These are phyloP conservation scores for Chiridota heheva DNA, from an alignment of 35 echinoderm and acorn worm genomes.

Conservation along the genomic window DNA sequence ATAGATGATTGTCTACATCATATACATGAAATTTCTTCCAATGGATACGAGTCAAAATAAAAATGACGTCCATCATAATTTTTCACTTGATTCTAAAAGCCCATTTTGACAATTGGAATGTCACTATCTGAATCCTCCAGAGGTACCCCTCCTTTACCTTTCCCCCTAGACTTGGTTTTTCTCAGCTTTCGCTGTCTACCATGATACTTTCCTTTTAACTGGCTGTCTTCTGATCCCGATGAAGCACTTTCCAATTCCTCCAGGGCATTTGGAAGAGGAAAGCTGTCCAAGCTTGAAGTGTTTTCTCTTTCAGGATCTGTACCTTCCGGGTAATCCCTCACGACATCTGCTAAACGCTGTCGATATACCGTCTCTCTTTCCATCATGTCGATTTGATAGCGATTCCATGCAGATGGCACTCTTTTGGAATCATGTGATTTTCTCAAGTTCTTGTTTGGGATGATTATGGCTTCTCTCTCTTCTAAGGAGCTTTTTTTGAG, in stretches of 20 bases:
- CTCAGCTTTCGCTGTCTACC: slow-evolving; percentile 38
- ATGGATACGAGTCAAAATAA: too few species aligned
- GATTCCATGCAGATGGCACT: neutral
- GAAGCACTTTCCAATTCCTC: slow-evolving; percentile 49
- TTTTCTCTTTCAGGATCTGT: neutral
- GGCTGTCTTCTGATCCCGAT: neutral
- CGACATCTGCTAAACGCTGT: neutral
- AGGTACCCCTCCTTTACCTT: slow-evolving; percentile 69
- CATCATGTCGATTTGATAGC: slow-evolving; percentile 3
- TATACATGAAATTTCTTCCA: too few species aligned
- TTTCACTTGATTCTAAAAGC: too few species aligned
- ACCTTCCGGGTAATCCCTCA: slow-evolving; percentile 16
- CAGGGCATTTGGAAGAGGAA: slow-evolving; percentile 73
- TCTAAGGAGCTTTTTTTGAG: neutral
- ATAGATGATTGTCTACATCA: too few species aligned
- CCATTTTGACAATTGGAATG: too few species aligned
- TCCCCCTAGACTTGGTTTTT: slow-evolving; percentile 86
- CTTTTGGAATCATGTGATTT: neutral
- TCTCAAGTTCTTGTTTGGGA: neutral
- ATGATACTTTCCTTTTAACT: slow-evolving; percentile 7
- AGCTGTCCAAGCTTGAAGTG: slow-evolving; percentile 64
- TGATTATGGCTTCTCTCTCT: neutral
- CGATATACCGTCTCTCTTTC: neutral
- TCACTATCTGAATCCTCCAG: slow-evolving; percentile 32
- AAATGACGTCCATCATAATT: too few species aligned